phyloP scores from a whole-genome alignment of 2,797 vertebrate species.

The Philypnodon macrostomus region DNA sequence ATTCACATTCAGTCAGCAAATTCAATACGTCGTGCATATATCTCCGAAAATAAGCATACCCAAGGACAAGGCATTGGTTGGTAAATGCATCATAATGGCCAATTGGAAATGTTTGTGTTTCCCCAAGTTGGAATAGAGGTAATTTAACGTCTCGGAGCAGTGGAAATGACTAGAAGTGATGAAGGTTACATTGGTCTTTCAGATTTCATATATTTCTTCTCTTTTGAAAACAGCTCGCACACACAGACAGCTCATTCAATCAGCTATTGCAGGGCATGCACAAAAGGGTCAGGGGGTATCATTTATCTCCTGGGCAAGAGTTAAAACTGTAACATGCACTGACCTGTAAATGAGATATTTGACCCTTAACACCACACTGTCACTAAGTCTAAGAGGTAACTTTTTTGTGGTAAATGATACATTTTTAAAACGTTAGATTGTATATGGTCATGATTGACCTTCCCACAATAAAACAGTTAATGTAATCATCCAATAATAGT shows the following conservation, averaged over 20 bases:
- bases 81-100: constrained; percentile 28
- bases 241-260: constrained; percentile 12
- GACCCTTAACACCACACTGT: no score
- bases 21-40: constrained; percentile 37
- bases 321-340: constrained; percentile 20
- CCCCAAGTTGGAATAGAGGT: constrained; percentile 23
- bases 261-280: constrained; percentile 10
- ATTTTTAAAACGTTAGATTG: no score
- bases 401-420: no score
- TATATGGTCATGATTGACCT: constrained; percentile 19
- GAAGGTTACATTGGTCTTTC: constrained; percentile 13
- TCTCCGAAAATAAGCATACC: constrained; percentile 36
- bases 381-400: no score
- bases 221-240: constrained; percentile 10
- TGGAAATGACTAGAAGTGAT: constrained; percentile 23
- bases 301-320: no score
- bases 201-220: constrained; percentile 24
- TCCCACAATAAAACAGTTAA: constrained; percentile 8
- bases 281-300: no score
- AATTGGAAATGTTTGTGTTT: constrained; percentile 37
- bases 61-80: constrained; percentile 28
- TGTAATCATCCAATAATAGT: neutral
- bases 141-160: constrained; percentile 29
- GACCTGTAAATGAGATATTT: constrained; percentile 24
- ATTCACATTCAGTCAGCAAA: constrained; percentile 36